Evolutionary conservation across 2,888 invertebrate genomes (phyloP), one percentile per base, ranked within the genome.

Genomic region (Macrosoma leucophasiata): DNA sequence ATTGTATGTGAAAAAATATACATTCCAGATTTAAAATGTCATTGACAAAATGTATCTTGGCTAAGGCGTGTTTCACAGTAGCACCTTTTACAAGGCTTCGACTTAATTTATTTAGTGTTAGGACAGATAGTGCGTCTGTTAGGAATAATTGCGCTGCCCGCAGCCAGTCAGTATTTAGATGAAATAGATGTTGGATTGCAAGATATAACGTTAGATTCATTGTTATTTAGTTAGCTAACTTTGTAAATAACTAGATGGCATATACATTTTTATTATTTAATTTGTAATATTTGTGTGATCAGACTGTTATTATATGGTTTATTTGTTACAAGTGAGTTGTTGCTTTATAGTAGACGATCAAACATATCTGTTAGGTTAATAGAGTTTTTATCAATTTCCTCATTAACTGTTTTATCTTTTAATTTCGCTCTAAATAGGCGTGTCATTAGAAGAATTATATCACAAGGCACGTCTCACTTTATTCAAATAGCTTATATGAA

Each of bases 191-290:
- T 72, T 62, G 41, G 41, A 43, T 39, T 41, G 39, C 69, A 71
- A 74, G 41, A 42, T 76, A 62, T 78, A 78, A 74, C 64, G 51
- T 73, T 77, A 79, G 63, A 73, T 70, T 75, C 69, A 72, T 81
- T 84, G 84, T 84, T 84, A 82, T 82, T 82, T 84, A 84, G 82
- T 84, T 82, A 81, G 77, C 71, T 82, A 82, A 84, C 81, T 68
- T 69, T 84, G 82, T 84, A 84, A 77, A 84, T 84, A 84, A 76
- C 69, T 82, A 81, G 77, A 79, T 68, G 64, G 65, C 76, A 72
- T 74, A 74, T 76, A 74, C 64, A 64, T 58, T 58, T 57, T 74
- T 65, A 74, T 76, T 76, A 79, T 82, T 82, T 82, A 82, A 81
- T 81, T 79, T 79, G 76, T 81, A 81, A 82, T 77, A 72, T 68